A percentile compares a stretch with the other conserved stretches of the same genome.
These are phyloP conservation scores for Boloria euphrosyne DNA, from an alignment of 2,888 invertebrate species.

Conservation along the genomic window DNA sequence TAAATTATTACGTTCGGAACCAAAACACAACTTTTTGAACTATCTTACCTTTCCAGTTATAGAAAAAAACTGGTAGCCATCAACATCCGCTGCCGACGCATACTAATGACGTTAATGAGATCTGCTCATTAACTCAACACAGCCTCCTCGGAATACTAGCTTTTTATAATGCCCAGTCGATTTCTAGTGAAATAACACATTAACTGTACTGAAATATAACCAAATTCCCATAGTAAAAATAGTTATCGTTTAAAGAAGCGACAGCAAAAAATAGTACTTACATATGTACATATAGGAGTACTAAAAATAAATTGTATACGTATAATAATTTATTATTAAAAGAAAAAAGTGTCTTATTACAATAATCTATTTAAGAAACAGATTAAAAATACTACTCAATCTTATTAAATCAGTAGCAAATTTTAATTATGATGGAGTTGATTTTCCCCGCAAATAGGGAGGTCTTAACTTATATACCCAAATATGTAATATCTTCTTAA, in stretches of 20 bases:
- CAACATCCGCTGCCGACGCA: constrained; percentile 32
- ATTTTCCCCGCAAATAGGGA: no score
- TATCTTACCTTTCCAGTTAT: constrained; percentile 22
- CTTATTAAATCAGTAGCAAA: no score
- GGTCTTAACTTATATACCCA: no score
- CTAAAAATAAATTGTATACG: no score
- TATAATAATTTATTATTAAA: no score
- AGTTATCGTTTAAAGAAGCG: background rate
- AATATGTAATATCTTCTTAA: no score
- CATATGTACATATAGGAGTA: no score
- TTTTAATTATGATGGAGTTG: no score
- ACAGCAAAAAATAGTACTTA: no score
- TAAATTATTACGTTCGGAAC: constrained; percentile 14
- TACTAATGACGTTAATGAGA: constrained; percentile 39
- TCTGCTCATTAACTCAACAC: constrained; percentile 36
- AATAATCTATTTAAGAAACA: no score
- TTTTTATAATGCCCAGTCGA: constrained; percentile 33
- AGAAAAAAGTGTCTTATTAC: no score
- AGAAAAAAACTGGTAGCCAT: constrained; percentile 38
- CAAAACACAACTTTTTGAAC: constrained; percentile 5
- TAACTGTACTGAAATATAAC: background rate
- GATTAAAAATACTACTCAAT: no score
- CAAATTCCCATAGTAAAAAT: background rate
- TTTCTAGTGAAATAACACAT: constrained; percentile 25
- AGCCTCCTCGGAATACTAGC: constrained; percentile 20